These are phyloP conservation scores for Troilus luridus DNA, from an alignment of 2,888 invertebrate genomes.

Conservation along the genomic window DNA sequence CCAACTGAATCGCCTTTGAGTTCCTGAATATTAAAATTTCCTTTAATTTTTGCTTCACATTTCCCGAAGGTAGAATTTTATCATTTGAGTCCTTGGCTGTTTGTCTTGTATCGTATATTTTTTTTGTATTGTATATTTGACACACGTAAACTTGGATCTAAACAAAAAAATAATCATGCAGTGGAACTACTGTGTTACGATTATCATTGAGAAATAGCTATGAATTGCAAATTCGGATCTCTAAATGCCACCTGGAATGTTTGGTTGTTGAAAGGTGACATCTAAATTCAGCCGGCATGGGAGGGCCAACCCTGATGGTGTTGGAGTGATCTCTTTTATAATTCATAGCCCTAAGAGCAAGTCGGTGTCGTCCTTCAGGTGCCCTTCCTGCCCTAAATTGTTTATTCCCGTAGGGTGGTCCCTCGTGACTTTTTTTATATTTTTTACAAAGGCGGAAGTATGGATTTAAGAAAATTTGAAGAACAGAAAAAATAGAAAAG, in stretches of 20 bases:
- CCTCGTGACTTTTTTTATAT: neutral
- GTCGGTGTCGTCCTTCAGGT: conserved; percentile 61
- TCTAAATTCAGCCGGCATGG: neutral
- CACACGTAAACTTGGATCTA: no score
- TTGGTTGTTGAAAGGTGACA: neutral
- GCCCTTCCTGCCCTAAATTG: conserved; percentile 55
- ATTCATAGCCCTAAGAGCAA: conserved; percentile 63
- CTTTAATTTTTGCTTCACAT: no score
- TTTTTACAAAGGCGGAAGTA: neutral
- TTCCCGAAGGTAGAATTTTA: no score
- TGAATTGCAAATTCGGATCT: neutral
- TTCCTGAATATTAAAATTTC: no score
- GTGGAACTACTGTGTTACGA: neutral
- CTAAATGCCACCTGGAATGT: neutral
- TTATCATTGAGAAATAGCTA: neutral
- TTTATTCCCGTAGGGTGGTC: conserved; percentile 56
- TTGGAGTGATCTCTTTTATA: conserved; percentile 58
- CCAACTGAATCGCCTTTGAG: no score
- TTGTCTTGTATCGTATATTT: no score
- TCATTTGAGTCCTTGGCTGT: no score
- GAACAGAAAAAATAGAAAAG: neutral
- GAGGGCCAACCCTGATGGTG: neutral
- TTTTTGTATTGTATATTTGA: no score
- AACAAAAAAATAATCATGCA: neutral
- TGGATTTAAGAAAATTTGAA: neutral